Evolutionary conservation across 2,888 invertebrate genomes (phyloP), one percentile per base, ranked within the genome.

Genomic region (Callimorpha dominula): DNA sequence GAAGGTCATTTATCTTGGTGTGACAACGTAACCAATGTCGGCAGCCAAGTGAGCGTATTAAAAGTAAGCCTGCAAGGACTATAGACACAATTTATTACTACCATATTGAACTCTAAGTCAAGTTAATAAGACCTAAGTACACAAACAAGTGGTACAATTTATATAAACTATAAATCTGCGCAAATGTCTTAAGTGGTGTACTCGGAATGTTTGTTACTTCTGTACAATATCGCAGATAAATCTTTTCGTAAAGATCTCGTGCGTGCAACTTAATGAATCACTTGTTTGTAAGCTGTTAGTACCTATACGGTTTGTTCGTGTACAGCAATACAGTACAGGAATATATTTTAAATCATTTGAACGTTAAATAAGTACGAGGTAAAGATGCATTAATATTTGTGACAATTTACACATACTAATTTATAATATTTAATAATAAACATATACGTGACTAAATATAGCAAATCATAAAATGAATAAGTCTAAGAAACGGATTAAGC

Each of bases 1-100:
- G 86, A 86, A 83, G 82, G 76, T 83, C 89, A 93, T 95, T 90
- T 93, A 93, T 94, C 93, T 92, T 89, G 80, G 78, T 89, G 88
- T 91, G 94, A 93, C 94, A 93, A 91, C 90, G 83, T 77, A 86
- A 90, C 89, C 89, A 87, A 87, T 91, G 90, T 91, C 87, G 86
- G 86, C 87, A 88, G 88, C 87, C 87, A 90, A 89, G 90, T 89
- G 87, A 88, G 86, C 87, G 89, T 90, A 89, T 91, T 89, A 89
- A 89, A 87, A 89, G 85, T 89, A 88, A 89, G 85, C 87, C 85
- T 82, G 82, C 86, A 83, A 87, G 75, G 83, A 75, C 83, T 84
- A 86, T 83, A 85, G 86, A 81, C 78, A 73, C 77, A 75, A 79
- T 79, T 78, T 81, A 72, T 68, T 71, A 71, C 40, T 20, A 40